Conservation (phyloP, 1,140 invertebrate species). For the Drosophila asahinai region DNA sequence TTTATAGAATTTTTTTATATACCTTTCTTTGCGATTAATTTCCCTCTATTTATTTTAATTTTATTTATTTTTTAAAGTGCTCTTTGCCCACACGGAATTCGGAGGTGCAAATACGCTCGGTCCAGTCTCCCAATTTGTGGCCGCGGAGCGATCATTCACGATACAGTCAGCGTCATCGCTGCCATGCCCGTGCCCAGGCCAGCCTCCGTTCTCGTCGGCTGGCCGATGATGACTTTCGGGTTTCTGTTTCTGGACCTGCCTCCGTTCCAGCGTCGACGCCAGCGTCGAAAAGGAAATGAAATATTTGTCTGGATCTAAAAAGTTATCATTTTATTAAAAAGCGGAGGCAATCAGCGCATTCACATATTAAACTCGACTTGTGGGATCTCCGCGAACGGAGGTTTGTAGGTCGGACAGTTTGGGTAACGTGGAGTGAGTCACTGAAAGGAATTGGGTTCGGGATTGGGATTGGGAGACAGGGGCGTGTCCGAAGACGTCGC, state of each 20-base stretch:
- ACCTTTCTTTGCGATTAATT: too few species aligned
- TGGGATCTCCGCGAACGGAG: constrained; percentile 59
- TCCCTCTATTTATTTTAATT: too few species aligned
- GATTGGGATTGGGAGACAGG: constrained; percentile 71
- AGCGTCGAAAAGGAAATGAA: constrained; percentile 78
- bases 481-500: constrained; percentile 74
- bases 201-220: neutral
- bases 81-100: constrained; percentile 81
- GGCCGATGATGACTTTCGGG: constrained; percentile 71
- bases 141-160: constrained; percentile 78
- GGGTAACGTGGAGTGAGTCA: constrained; percentile 54
- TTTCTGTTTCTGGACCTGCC: constrained; percentile 45
- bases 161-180: constrained; percentile 42
- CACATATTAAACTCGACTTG: constrained; percentile 81
- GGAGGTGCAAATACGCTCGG: constrained; percentile 82
- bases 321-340: constrained; percentile 85
- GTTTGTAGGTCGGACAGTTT: constrained; percentile 59
- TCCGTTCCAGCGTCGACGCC: constrained; percentile 44
- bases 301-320: constrained; percentile 83
- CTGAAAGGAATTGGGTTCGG: neutral
- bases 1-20: too few species aligned
- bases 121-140: constrained; percentile 80
- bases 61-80: constrained; percentile 6
- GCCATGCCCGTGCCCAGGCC: constrained; percentile 38
- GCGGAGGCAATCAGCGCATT: constrained; percentile 84